These are phyloP conservation scores for Chironomus striatipennis DNA, from an alignment of 1,140 invertebrate species.

Conservation along the genomic window DNA sequence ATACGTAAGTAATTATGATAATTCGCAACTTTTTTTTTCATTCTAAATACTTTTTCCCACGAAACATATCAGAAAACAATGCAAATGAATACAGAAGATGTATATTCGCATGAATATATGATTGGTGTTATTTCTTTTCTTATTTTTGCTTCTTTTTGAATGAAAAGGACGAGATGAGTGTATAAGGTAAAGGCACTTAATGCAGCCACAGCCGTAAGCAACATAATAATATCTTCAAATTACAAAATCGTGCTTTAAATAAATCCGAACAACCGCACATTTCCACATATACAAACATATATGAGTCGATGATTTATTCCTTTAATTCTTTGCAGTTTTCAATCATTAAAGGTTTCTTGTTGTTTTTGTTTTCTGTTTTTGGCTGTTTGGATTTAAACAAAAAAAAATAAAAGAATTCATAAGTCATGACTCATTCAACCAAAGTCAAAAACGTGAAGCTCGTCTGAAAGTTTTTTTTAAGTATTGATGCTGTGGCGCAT, in stretches of 20 bases:
- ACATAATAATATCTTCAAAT: neutral
- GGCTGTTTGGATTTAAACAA: neutral
- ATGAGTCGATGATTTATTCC: neutral
- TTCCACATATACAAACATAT: no score
- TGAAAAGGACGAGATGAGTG: neutral
- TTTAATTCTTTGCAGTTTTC: neutral
- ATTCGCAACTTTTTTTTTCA: neutral
- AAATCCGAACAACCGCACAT: neutral
- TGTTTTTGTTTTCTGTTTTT: neutral
- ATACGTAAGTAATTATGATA: conserved; percentile 3
- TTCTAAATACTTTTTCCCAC: neutral
- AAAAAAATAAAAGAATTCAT: neutral
- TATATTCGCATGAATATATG: no score
- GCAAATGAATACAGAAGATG: no score
- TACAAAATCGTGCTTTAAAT: conserved; percentile 8
- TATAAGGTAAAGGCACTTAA: neutral
- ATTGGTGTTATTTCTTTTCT: no score
- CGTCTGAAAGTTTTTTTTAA: neutral
- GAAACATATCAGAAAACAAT: neutral
- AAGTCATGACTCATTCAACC: conserved; percentile 12
- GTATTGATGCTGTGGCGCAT: neutral
- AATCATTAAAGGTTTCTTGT: neutral
- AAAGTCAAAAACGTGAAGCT: neutral
- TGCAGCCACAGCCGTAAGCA: neutral
- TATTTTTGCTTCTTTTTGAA: conserved; percentile 2